phyloP scores from a whole-genome alignment of 35 echinoderm and acorn worm species.

The Ophioderma brevispina region DNA sequence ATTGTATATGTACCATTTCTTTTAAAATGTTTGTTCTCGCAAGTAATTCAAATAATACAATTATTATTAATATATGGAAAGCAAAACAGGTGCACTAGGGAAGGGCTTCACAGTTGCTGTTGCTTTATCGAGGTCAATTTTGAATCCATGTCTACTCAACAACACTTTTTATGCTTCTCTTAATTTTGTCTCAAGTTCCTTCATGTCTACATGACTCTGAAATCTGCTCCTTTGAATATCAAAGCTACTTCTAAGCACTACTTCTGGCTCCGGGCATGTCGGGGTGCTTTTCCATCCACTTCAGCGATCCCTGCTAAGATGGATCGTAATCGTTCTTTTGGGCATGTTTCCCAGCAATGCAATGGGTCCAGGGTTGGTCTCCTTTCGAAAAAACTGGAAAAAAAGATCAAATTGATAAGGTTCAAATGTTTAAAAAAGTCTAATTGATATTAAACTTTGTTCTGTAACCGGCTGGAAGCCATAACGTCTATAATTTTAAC shows the following conservation, averaged over 20 bases:
- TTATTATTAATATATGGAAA: no score
- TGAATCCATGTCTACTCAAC: constrained; percentile 28
- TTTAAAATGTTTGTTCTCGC: no score
- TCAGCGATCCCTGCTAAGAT: constrained; percentile 75
- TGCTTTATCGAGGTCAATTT: background rate
- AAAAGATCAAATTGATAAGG: no score
- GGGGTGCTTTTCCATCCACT: constrained; percentile 65
- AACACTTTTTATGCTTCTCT: constrained; percentile 82
- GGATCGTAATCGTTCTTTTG: constrained; percentile 79
- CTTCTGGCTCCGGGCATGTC: constrained; percentile 94
- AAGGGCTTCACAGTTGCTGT: no score
- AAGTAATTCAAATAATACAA: no score
- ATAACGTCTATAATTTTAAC: no score
- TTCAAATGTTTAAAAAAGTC: no score
- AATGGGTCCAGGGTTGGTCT: constrained; percentile 69
- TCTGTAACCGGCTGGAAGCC: no score
- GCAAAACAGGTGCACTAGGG: no score
- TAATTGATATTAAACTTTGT: no score
- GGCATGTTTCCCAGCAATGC: constrained; percentile 71
- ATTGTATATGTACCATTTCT: no score
- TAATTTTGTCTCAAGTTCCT: constrained; percentile 69
- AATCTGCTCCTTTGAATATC: constrained; percentile 93
- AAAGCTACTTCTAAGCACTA: no score
- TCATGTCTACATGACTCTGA: constrained; percentile 88
- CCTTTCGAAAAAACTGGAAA: constrained; percentile 19